These are phyloP conservation scores for Cherax quadricarinatus DNA, from an alignment of 1,140 invertebrate genomes.

Conservation along the genomic window DNA sequence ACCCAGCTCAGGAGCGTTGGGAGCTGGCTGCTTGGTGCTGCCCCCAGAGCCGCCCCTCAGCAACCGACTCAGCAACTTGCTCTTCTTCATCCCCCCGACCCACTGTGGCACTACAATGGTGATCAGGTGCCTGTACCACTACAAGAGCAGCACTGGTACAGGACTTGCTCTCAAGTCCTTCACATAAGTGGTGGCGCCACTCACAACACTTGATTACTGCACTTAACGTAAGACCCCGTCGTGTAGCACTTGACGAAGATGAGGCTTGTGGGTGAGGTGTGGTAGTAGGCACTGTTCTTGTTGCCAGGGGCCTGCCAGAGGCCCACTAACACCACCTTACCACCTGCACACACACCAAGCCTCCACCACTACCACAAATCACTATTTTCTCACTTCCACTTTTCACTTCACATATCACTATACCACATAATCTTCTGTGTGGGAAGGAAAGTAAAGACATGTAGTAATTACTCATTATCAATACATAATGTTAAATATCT, in stretches of 20 bases:
- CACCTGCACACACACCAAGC: slow-evolving; percentile 11
- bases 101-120: too few species aligned
- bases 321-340: neutral
- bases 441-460: neutral
- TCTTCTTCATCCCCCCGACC: slow-evolving; percentile 50
- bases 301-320: neutral
- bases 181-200: neutral
- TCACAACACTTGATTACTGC: neutral
- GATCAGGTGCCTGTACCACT: too few species aligned
- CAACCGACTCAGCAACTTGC: slow-evolving; percentile 61
- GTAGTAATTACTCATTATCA: neutral
- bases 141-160: neutral
- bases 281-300: neutral
- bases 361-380: neutral
- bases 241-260: neutral
- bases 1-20: slow-evolving; percentile 33
- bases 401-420: neutral
- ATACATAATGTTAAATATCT: too few species aligned
- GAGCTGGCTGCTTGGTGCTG: slow-evolving; percentile 57
- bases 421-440: neutral
- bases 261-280: neutral
- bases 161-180: neutral
- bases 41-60: slow-evolving; percentile 57
- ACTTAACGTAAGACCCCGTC: neutral
- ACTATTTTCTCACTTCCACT: neutral